Conservation (phyloP, 2,888 invertebrate genomes). For the Herminia tarsipennalis region DNA sequence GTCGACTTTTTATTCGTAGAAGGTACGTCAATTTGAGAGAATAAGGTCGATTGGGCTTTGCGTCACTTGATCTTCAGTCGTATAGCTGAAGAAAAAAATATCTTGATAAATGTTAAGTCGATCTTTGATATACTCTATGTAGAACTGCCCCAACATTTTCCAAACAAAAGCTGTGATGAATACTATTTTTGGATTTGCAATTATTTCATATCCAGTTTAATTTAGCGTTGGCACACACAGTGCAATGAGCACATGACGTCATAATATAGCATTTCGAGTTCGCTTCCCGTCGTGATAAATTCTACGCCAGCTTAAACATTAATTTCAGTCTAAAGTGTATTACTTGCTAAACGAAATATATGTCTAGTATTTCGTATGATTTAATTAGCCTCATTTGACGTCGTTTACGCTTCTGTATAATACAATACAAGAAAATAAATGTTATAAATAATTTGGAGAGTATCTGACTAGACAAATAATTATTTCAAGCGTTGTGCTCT, state of each 20-base stretch:
- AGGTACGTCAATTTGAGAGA: constrained; percentile 34
- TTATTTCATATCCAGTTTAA: constrained; percentile 30
- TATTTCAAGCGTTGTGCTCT: too few relatives aligned
- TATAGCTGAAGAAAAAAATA: constrained; percentile 26
- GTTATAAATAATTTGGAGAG: too few relatives aligned
- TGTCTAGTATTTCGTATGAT: constrained; percentile 23
- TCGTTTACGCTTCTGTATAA: too few relatives aligned
- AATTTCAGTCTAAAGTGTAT: constrained; percentile 42
- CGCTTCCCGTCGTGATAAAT: constrained; percentile 32
- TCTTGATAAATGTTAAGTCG: constrained; percentile 26
- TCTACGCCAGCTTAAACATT: constrained; percentile 42
- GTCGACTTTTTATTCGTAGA: constrained; percentile 31
- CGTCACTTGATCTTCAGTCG: constrained; percentile 26
- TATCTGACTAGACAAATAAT: too few relatives aligned
- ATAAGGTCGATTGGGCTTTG: constrained; percentile 37
- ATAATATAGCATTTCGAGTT: constrained; percentile 27
- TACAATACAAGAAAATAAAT: too few relatives aligned
- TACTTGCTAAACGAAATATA: constrained; percentile 37
- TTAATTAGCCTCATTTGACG: constrained; percentile 27
- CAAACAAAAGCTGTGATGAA: too few relatives aligned
- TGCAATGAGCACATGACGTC: constrained; percentile 43
- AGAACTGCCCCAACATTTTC: not conserved
- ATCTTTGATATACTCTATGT: constrained; percentile 3
- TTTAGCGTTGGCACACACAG: constrained; percentile 37
- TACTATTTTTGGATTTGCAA: too few relatives aligned